A percentile compares a stretch with the other conserved stretches of the same genome.
phyloP scores from a whole-genome alignment of 2,797 vertebrate species.

The Lutjanus campechanus region DNA sequence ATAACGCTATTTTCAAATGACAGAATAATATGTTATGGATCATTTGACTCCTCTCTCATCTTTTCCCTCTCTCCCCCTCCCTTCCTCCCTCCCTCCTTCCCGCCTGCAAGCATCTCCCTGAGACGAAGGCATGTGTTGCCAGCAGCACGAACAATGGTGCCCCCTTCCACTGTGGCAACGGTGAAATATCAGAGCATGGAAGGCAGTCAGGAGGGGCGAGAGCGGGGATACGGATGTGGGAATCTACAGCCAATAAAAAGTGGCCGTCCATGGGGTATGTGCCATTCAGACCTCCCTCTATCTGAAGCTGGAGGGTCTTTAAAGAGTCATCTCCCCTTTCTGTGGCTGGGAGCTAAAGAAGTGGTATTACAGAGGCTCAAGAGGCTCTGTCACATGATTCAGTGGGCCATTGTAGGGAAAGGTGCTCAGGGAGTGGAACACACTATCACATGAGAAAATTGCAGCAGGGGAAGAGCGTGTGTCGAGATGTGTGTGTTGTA shows the following conservation, averaged over 20 bases:
- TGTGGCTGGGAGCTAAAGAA: constrained; percentile 60
- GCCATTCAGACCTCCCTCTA: constrained; percentile 64
- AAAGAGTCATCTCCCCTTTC: constrained; percentile 50
- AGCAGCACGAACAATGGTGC: constrained; percentile 78
- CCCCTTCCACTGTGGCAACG: constrained; percentile 84
- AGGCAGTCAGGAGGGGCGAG: background rate
- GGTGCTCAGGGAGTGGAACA: constrained; percentile 65
- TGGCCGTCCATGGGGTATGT: constrained; percentile 66
- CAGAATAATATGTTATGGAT: constrained; percentile 94
- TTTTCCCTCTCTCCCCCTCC: background rate
- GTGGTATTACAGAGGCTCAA: constrained; percentile 64
- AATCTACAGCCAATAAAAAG: constrained; percentile 80
- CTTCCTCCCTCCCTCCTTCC: background rate
- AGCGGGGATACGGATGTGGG: constrained; percentile 41
- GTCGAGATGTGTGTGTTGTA: constrained; percentile 23
- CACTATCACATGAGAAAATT: constrained; percentile 59
- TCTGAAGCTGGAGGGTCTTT: constrained; percentile 59
- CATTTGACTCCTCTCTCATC: constrained; percentile 85
- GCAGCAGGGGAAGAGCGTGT: constrained; percentile 14
- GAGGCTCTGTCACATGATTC: constrained; percentile 69
- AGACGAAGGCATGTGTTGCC: constrained; percentile 83
- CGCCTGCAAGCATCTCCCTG: constrained; percentile 62
- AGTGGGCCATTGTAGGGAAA: constrained; percentile 53
- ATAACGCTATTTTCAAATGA: constrained; percentile 88
- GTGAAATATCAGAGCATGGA: constrained; percentile 89